Conservation (phyloP, 2,797 vertebrate genomes). For the Gallinago solitaria region DNA sequence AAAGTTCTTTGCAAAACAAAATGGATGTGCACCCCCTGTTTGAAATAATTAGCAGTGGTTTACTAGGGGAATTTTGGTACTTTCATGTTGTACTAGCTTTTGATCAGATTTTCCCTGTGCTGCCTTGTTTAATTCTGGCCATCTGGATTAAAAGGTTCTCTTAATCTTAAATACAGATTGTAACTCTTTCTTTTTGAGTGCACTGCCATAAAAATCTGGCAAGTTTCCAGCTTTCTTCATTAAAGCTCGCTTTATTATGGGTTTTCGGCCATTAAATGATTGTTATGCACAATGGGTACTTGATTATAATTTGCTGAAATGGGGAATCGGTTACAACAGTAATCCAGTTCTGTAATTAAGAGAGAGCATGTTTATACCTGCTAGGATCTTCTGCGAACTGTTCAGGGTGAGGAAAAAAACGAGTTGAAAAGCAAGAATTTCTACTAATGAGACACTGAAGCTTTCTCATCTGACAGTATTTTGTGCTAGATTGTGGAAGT, state of each 20-base stretch:
- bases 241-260: slow-evolving; percentile 76
- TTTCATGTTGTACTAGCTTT: slow-evolving; percentile 74
- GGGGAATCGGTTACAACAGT: slow-evolving; percentile 74
- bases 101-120: slow-evolving; percentile 73
- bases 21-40: slow-evolving; percentile 48
- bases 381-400: slow-evolving; percentile 63
- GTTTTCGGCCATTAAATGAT: slow-evolving; percentile 73
- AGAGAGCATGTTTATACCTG: slow-evolving; percentile 84
- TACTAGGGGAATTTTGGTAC: slow-evolving; percentile 71
- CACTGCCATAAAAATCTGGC: slow-evolving; percentile 73
- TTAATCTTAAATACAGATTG: slow-evolving; percentile 79
- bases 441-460: not conserved
- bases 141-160: slow-evolving; percentile 76
- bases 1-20: not conserved
- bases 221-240: slow-evolving; percentile 76
- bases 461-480: not conserved
- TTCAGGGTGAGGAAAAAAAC: not conserved
- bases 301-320: slow-evolving; percentile 83
- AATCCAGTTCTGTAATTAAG: slow-evolving; percentile 86
- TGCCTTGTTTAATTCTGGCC: slow-evolving; percentile 73
- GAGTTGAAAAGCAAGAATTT: slow-evolving; percentile 18
- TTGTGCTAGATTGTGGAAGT: not conserved
- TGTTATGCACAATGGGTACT: slow-evolving; percentile 71
- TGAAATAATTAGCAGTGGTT: slow-evolving; percentile 70
- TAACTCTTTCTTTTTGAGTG: slow-evolving; percentile 75